Evolutionary conservation across 64 coral and sea anemone species (phyloP).

Genomic region (Stichodactyla helianthus): DNA sequence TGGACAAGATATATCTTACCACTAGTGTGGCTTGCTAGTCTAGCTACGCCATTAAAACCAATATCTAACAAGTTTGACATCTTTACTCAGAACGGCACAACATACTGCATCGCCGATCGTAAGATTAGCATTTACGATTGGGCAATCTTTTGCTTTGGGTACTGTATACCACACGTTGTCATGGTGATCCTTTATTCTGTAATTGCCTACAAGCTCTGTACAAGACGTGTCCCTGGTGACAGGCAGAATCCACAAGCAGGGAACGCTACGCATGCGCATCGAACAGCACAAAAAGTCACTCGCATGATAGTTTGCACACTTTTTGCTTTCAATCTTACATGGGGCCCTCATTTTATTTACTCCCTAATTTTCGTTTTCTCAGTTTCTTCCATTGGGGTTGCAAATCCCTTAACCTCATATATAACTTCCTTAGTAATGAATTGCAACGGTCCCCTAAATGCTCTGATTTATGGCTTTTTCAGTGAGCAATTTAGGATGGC

Average conservation of each 20-base stretch:
- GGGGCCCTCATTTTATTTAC: conserved; percentile 11
- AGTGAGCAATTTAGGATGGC: neutral
- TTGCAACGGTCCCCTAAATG: neutral
- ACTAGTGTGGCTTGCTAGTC: neutral
- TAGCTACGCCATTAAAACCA: neutral
- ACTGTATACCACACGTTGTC: neutral
- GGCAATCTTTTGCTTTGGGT: neutral
- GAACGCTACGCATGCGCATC: neutral
- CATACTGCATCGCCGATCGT: neutral
- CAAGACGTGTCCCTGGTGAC: conserved; percentile 18
- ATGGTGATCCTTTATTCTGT: neutral
- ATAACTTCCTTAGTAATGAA: neutral
- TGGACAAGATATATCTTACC: conserved; percentile 23
- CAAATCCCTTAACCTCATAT: neutral
- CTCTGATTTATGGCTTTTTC: neutral
- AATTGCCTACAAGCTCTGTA: conserved; percentile 27
- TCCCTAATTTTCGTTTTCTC: neutral
- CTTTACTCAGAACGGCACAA: neutral
- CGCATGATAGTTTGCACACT: conserved; percentile 8
- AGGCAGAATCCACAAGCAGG: neutral
- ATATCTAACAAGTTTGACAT: neutral
- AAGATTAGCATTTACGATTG: neutral
- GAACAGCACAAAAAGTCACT: conserved; percentile 15
- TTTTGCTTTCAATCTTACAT: neutral
- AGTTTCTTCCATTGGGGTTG: neutral